Evolutionary conservation across 2,797 vertebrate genomes (phyloP).

Genomic region (Cossypha caffra): DNA sequence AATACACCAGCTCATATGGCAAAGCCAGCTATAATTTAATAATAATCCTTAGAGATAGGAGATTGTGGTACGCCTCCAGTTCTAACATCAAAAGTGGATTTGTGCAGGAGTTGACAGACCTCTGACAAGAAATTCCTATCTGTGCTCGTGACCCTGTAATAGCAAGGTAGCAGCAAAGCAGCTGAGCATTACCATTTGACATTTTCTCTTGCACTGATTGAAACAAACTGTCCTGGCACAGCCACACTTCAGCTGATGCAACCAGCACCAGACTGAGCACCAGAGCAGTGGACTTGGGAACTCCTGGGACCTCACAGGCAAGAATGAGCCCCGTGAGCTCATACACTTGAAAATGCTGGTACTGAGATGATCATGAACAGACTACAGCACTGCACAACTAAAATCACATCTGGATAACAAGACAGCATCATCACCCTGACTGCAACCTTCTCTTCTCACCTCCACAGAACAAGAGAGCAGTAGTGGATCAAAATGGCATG

Average conservation of each 20-base stretch:
- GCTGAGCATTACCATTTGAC: neutral
- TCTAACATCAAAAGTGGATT: neutral
- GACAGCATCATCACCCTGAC: neutral
- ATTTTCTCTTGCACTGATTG: neutral
- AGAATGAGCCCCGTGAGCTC: neutral
- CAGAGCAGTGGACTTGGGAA: accelerated
- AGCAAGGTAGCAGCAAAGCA: neutral
- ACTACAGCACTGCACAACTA: neutral
- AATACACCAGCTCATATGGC: neutral
- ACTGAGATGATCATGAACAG: neutral
- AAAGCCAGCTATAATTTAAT: neutral
- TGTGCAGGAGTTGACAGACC: neutral
- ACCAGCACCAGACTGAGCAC: neutral
- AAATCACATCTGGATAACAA: neutral
- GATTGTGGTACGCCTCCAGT: neutral
- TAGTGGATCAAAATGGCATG: neutral
- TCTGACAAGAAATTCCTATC: neutral
- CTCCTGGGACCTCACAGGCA: accelerated
- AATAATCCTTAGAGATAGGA: neutral
- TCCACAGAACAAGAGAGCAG: neutral
- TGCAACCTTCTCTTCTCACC: neutral
- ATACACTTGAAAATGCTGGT: neutral
- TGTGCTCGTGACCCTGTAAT: neutral
- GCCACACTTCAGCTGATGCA: neutral
- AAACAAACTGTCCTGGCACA: neutral